Conservation (phyloP, 2,797 vertebrate species). For the Sebastes vulpes region DNA sequence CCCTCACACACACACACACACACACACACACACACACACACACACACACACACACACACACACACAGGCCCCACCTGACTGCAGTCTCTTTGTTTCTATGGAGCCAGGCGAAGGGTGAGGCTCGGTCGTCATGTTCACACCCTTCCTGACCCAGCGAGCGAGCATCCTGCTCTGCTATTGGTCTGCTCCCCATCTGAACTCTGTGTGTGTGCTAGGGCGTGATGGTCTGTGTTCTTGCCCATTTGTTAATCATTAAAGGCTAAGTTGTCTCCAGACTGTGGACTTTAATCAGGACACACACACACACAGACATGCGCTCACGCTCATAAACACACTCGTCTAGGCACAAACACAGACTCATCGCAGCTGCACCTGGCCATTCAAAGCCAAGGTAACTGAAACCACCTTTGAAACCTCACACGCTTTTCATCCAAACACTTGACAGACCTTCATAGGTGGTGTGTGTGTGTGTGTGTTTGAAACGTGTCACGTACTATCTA, state of each 20-base stretch:
- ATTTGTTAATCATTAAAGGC: slow-evolving; percentile 85
- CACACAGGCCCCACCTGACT: slow-evolving; percentile 51
- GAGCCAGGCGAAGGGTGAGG: slow-evolving; percentile 64
- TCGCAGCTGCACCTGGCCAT: slow-evolving; percentile 62
- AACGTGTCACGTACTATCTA: not conserved
- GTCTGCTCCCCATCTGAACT: slow-evolving; percentile 38
- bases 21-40: slow-evolving; percentile 1
- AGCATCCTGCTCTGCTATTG: slow-evolving; percentile 61
- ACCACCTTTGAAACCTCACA: slow-evolving; percentile 61
- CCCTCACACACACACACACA: slow-evolving; percentile 12
- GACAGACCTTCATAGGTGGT: slow-evolving; percentile 6
- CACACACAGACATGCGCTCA: slow-evolving; percentile 24
- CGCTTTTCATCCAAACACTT: slow-evolving; percentile 43
- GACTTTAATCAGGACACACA: slow-evolving; percentile 76
- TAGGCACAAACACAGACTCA: slow-evolving; percentile 53
- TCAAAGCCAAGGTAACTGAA: slow-evolving; percentile 64
- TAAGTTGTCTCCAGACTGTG: slow-evolving; percentile 71
- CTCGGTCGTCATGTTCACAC: slow-evolving; percentile 69
- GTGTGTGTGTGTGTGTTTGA: slow-evolving; percentile 17
- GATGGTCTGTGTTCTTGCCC: slow-evolving; percentile 52
- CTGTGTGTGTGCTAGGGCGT: slow-evolving; percentile 1
- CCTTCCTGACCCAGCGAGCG: slow-evolving; percentile 72
- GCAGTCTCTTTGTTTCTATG: slow-evolving; percentile 70
- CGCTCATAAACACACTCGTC: slow-evolving; percentile 39
- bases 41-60: slow-evolving; percentile 18